Conservation (phyloP, 2,113 vertebrate genomes). For the Chunga burmeisteri region DNA sequence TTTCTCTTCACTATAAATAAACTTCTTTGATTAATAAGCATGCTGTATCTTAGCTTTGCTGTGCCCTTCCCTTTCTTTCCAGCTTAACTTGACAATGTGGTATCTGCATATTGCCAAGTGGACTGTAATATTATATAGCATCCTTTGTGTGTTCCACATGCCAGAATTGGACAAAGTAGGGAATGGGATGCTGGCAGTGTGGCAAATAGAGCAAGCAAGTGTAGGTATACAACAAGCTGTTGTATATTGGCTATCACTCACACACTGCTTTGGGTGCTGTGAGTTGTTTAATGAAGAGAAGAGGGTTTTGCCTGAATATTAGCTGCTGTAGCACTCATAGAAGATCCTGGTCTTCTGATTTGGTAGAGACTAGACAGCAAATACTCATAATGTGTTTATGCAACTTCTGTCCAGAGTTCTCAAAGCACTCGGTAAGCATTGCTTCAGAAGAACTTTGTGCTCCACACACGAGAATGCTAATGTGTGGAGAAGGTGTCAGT, state of each 20-base stretch:
- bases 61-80: not conserved
- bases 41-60: not conserved
- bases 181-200: not conserved
- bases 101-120: not conserved
- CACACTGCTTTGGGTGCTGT: not conserved
- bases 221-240: not conserved
- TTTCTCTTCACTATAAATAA: not conserved
- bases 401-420: not conserved
- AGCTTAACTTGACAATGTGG: not conserved
- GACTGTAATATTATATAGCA: not conserved
- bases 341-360: not conserved
- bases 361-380: not conserved
- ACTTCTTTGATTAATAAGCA: not conserved
- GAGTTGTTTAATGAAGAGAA: not conserved
- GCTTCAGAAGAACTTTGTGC: not conserved
- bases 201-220: not conserved
- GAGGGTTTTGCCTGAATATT: not conserved
- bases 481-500: not conserved
- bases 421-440: too few species aligned
- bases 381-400: not conserved
- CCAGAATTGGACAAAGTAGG: not conserved
- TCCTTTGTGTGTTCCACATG: not conserved
- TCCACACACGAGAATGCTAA: accelerated
- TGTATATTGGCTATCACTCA: not conserved
- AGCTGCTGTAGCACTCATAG: not conserved